phyloP scores from a whole-genome alignment of 2,888 invertebrate species.

The Fabriciana adippe region DNA sequence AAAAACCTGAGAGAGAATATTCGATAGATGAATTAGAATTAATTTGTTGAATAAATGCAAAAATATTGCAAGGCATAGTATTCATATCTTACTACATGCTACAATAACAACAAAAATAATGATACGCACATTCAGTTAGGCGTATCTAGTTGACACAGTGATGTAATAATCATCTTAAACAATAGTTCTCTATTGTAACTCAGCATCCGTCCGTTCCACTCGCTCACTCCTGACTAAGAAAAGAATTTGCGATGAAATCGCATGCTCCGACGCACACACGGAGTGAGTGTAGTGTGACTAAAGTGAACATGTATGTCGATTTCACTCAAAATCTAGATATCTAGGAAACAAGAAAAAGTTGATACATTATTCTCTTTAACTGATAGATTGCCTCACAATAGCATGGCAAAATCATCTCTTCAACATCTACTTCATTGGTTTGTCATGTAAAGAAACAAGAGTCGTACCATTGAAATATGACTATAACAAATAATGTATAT shows the following conservation, averaged over 20 bases:
- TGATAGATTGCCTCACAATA: neutral
- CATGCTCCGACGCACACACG: slow-evolving; percentile 38
- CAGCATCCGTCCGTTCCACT: slow-evolving; percentile 40
- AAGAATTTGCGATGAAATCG: slow-evolving; percentile 46
- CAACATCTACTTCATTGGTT: no score
- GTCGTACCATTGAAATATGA: no score
- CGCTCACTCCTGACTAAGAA: slow-evolving; percentile 41
- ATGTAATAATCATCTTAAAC: slow-evolving; percentile 34
- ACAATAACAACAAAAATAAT: slow-evolving; percentile 15
- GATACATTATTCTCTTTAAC: neutral
- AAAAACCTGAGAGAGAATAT: no score
- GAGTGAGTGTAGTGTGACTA: slow-evolving; percentile 35
- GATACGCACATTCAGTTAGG: slow-evolving; percentile 21
- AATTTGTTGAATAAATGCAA: no score
- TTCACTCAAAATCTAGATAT: slow-evolving; percentile 39
- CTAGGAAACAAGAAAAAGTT: slow-evolving; percentile 4
- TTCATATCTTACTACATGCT: neutral
- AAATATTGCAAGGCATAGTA: no score
- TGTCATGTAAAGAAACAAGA: no score
- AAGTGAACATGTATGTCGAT: slow-evolving; percentile 41
- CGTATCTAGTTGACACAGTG: slow-evolving; percentile 33
- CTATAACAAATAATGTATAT: no score
- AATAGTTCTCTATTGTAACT: slow-evolving; percentile 32
- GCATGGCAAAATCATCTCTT: no score
- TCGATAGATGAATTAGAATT: no score